Evolutionary conservation across 2,797 vertebrate species (phyloP).

Genomic region (Danio choprae): DNA sequence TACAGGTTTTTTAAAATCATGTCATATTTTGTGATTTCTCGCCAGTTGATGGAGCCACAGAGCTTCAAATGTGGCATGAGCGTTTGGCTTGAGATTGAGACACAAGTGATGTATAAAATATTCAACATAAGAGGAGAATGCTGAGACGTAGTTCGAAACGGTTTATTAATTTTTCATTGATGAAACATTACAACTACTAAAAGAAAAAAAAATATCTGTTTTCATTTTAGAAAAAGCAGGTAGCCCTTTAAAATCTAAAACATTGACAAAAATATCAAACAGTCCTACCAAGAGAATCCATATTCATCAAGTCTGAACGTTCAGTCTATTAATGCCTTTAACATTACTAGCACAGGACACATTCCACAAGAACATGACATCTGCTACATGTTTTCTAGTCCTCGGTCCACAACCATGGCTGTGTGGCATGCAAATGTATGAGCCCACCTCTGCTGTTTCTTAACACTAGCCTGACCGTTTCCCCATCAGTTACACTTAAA

Average conservation of each 20-base stretch:
- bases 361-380: slow-evolving; percentile 21
- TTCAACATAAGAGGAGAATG: not conserved
- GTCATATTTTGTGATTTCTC: not conserved
- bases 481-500: slow-evolving; percentile 3
- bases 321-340: slow-evolving; percentile 36
- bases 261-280: not conserved
- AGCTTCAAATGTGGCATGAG: slow-evolving; percentile 2
- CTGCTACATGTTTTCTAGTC: slow-evolving; percentile 38
- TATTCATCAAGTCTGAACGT: slow-evolving; percentile 5
- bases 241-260: slow-evolving; percentile 55
- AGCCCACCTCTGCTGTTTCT: slow-evolving; percentile 3
- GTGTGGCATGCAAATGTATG: slow-evolving; percentile 41
- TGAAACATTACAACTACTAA: slow-evolving; percentile 34
- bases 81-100: not conserved
- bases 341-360: slow-evolving; percentile 46
- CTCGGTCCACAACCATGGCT: slow-evolving; percentile 16
- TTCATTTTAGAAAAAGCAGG: slow-evolving; percentile 45
- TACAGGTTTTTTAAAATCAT: not conserved
- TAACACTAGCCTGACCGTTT: slow-evolving; percentile 5
- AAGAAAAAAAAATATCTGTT: slow-evolving; percentile 35
- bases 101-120: not conserved
- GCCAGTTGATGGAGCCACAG: slow-evolving; percentile 44
- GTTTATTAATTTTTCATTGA: slow-evolving; percentile 31
- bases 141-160: slow-evolving; percentile 17
- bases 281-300: slow-evolving; percentile 13